Base-by-base conservation (phyloP, 1,140 invertebrate species). In the Panagrolaimus sp. region DNA sequence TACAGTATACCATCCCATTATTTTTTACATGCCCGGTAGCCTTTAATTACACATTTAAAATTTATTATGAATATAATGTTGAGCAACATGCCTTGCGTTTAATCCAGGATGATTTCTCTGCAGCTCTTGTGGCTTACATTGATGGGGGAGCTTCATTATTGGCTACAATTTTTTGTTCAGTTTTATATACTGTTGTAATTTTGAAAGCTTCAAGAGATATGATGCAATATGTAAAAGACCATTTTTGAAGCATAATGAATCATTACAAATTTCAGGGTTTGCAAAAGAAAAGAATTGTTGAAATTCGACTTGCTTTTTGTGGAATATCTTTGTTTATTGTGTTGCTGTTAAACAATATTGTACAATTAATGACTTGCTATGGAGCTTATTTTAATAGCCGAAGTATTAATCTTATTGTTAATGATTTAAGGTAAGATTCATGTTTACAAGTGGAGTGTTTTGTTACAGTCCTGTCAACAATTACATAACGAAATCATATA, bases 251-350 rank as follows among this genome's bases (percentile, higher is more conserved):
- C 32, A 38, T 0, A 24, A 58, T 58, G 52, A 2, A 58, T 10
- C 28, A 26, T 15, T 21, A 21, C 2, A 38, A 38, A 26, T 58
- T 58, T 12, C 8, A 58, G 52, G 52, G 52, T 17, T 28, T 58
- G 17, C 52, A 58, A 58, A 58, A 58, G 21, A 58, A 58, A 12
- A 38, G 32, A 38, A 58, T 58, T 21, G 52, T 58, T 4, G 52
- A 58, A 58, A 17, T 58, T 21, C 21, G 28, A 17, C 52, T 58
- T 26, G 28, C 28, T 12, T 58, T 58, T 58, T 58, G 21, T 14
- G 52, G 21, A 28, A 10, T 58, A 0, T 26, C 52, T 1, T 12
- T 58, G 14, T 58, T 58, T n/a, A 12, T 58, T 12, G 52, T 58
- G 4, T 28, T 58, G 12, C 21, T 58, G 14, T 26, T 58, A 58